These are phyloP conservation scores for Ictalurus punctatus DNA, from an alignment of 2,113 vertebrate species.

Conservation along the genomic window DNA sequence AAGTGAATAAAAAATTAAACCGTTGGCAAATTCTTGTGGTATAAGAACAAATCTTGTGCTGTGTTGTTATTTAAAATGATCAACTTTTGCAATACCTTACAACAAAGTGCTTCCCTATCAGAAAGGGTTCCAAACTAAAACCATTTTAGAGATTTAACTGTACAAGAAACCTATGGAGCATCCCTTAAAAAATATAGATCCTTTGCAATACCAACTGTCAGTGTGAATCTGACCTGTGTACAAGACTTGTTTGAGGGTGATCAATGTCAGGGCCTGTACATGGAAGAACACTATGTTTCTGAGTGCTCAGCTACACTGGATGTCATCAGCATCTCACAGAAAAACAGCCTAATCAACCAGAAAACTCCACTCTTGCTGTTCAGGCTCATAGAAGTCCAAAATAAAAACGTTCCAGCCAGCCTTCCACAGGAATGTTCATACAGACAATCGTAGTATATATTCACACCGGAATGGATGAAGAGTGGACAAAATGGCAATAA, in stretches of 20 bases:
- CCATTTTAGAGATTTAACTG: background rate
- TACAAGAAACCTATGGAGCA: background rate
- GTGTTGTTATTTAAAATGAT: background rate
- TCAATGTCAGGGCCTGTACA: constrained; percentile 42
- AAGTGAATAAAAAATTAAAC: background rate
- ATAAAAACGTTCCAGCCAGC: constrained; percentile 39
- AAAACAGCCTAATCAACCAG: constrained; percentile 45
- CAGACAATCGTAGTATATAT: constrained; percentile 34
- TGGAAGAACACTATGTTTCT: constrained; percentile 18
- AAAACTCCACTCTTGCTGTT: constrained; percentile 37
- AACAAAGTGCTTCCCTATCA: background rate
- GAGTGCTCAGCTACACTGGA: constrained; percentile 31
- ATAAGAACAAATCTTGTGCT: background rate
- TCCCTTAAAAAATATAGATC: background rate
- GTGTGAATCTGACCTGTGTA: constrained; percentile 12
- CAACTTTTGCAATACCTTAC: background rate
- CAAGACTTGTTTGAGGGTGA: constrained; percentile 24
- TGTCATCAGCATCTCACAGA: constrained; percentile 46
- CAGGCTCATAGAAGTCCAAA: constrained; percentile 33
- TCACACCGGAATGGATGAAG: constrained; percentile 12
- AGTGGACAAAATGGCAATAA: background rate
- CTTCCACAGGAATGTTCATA: constrained; percentile 25
- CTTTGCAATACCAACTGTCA: background rate
- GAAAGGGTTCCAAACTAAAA: background rate
- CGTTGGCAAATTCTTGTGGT: background rate